Base-by-base conservation (phyloP, 2,888 invertebrate genomes). In the Ditula angustiorana region DNA sequence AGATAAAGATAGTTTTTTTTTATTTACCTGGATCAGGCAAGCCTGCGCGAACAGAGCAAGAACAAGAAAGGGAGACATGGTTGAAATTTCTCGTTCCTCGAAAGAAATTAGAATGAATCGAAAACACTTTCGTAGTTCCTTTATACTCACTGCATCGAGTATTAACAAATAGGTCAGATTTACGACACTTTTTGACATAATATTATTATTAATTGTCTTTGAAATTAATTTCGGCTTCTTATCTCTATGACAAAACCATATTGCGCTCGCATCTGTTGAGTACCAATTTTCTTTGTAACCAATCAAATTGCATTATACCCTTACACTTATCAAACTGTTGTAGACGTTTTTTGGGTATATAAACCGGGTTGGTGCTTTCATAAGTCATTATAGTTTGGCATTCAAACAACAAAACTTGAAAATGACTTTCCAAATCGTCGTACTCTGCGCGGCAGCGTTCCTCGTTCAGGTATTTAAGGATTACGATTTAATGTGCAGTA, bases 11-110 rank as follows among this genome's bases (percentile, higher is more conserved):
- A 30, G 4, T n/a, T n/a, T 33, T 41, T 7, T 19, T 41, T 1
- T 41, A 19, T 41, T 52, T 52, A 63, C 63, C 63, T 63, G 63
- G 21, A 63, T 50, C 16, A 63, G 11, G 21, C 57, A 63, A 30
- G 44, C 13, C 52, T 63, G 57, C 10, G 24, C 33, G 52, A 49
- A 52, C 28, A 63, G 41, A 26, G 33, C 57, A 2, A 63, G 7
- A 3, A 58, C 44, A 2, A 13, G 10, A n/a, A 52, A 44, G 13
- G 63, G 50, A 58, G 63, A 63, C 63, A 63, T 57, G 16, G 13
- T 58, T 13, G 44, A 11, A 26, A 16, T 4, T 33, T 30, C 46
- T 37, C 55, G 28, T 28, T 26, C 16, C 41, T 33, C 28, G n/a
- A 19, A 13, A 30, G 53, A 10, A 55, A 33, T 46, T 1, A 35